phyloP scores from a whole-genome alignment of 2,888 invertebrate genomes.

The Laothoe populi region DNA sequence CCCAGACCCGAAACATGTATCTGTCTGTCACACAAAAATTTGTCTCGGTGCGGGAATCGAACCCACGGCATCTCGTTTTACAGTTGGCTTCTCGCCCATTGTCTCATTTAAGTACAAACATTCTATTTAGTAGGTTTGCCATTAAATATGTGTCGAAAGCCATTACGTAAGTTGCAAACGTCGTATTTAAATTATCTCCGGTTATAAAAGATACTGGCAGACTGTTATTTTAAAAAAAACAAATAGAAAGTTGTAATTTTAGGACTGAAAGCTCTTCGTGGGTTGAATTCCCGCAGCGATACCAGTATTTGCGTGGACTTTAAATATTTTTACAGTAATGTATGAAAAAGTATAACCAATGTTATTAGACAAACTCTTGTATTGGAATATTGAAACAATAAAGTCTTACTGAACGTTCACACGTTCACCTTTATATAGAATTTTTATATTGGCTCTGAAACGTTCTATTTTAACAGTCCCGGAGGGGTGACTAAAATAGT shows the following conservation, averaged over 20 bases:
- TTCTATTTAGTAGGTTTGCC: background rate
- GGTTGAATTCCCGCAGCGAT: background rate
- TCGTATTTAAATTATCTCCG: background rate
- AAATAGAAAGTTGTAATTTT: background rate
- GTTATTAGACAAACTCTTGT: background rate
- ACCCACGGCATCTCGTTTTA: too few relatives aligned
- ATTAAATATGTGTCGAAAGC: background rate
- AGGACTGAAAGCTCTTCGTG: background rate
- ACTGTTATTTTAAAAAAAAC: background rate
- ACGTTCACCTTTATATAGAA: slow-evolving; percentile 62
- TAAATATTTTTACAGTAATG: background rate
- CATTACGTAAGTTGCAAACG: background rate
- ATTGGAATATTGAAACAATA: background rate
- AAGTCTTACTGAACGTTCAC: slow-evolving; percentile 35
- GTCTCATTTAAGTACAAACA: too few relatives aligned
- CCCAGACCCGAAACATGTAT: too few relatives aligned
- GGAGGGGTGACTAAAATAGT: slow-evolving; percentile 74
- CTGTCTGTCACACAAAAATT: too few relatives aligned
- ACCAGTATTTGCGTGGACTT: background rate
- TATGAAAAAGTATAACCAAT: background rate
- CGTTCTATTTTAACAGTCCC: slow-evolving; percentile 73
- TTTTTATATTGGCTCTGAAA: slow-evolving; percentile 66
- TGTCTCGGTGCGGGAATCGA: too few relatives aligned
- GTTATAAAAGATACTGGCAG: background rate
- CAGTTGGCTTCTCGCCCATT: too few relatives aligned